Conservation (phyloP, 2,888 invertebrate genomes). For the Drosophila bunnanda region DNA sequence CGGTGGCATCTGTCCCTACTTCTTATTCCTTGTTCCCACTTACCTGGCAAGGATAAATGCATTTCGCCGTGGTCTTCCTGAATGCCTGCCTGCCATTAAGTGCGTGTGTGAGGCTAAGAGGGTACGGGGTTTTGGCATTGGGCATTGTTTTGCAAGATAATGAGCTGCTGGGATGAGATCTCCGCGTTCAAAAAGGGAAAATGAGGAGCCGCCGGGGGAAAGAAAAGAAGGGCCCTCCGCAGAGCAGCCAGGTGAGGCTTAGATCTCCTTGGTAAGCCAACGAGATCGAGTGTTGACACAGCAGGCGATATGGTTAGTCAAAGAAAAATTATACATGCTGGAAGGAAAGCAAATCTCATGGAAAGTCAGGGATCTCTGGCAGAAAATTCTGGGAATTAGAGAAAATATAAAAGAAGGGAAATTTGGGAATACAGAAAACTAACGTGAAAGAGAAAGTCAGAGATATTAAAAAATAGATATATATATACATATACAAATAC, state of each 20-base stretch:
- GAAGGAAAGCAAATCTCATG: neutral
- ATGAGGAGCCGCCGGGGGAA: constrained; percentile 7
- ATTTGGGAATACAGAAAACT: neutral
- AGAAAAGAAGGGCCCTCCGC: constrained; percentile 31
- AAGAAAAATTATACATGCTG: neutral
- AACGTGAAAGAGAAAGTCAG: neutral
- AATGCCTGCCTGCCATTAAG: constrained; percentile 32
- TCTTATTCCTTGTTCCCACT: constrained; percentile 3
- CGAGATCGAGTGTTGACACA: constrained; percentile 17
- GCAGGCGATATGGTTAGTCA: constrained; percentile 9
- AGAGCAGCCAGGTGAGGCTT: constrained; percentile 29
- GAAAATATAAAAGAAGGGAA: neutral
- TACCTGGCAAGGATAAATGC: constrained; percentile 42
- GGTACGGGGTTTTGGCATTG: constrained; percentile 20
- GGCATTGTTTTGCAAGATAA: constrained; percentile 20
- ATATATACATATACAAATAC: too few species aligned
- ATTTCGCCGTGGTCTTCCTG: constrained; percentile 25
- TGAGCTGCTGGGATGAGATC: constrained; percentile 12
- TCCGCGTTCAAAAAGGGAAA: neutral
- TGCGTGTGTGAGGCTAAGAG: constrained; percentile 10
- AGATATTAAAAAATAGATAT: neutral
- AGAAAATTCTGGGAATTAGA: neutral
- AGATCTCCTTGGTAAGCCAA: neutral
- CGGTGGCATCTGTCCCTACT: constrained; percentile 43
- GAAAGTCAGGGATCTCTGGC: neutral